Base-by-base conservation (phyloP, 2,888 invertebrate genomes). In the Pyrrhosoma nymphula region DNA sequence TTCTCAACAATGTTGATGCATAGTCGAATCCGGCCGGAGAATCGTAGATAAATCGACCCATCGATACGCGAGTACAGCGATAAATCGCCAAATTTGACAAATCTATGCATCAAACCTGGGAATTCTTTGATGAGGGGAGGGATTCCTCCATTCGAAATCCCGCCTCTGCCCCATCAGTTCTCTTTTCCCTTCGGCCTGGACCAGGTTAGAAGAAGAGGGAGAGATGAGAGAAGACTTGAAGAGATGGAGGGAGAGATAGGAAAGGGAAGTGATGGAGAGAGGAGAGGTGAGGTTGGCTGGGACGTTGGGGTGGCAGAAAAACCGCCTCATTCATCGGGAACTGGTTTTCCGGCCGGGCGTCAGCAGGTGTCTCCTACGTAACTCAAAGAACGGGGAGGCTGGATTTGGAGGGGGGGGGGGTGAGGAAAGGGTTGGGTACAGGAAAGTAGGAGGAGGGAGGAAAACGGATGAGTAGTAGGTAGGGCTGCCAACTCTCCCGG, bases 261-360 rank as follows among this genome's bases (percentile, higher is more conserved):
- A 55, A 89, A 88, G 56, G 56, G 55, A 20, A 88, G 23, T 8
- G 39, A 88, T 23, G 47, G 88, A 88, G 88, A 39, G 30, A 63
- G 4, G 63, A 23, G 18, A 18, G 39, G 26, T 10, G 18, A n/a
- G 18, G 47, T 23, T 12, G 89, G 47, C 35, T 8, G n/a, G 35
- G 56, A 56, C 20, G 56, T 47, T 18, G 39, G 69, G 26, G n/a
- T 20, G 47, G 69, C 69, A 75, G 93, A 93, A 75, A 93, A 75
- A 93, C 93, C 75, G 93, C 93, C 93, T 93, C 93, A 82, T 82
- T 93, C 93, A 93, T 69, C 63, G 93, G 75, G 93, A 93, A 93
- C 93, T 93, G 93, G 93, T 93, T 93, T 93, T 63, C 93, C 63
- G 20, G 23, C 69, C 93, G 60, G 26, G 69, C 69, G 63, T 93